phyloP scores from a whole-genome alignment of 2,888 invertebrate species.

The Automeris io region DNA sequence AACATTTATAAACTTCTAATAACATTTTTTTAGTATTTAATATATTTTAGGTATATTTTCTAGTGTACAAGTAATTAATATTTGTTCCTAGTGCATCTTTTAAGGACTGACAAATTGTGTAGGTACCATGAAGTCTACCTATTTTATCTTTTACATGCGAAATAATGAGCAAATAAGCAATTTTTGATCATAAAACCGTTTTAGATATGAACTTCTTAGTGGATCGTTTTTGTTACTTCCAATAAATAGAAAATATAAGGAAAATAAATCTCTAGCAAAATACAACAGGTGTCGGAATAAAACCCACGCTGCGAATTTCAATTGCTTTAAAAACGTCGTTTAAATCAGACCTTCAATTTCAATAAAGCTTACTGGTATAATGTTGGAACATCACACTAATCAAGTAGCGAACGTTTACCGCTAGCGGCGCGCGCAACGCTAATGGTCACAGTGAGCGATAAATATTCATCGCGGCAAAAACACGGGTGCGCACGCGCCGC shows the following conservation, averaged over 20 bases:
- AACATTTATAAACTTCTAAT: too few relatives aligned
- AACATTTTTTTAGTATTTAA: too few relatives aligned
- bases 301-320: slow-evolving; percentile 4
- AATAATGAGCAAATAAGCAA: background rate
- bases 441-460: slow-evolving; percentile 54
- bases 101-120: too few relatives aligned
- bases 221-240: too few relatives aligned
- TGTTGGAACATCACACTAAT: slow-evolving; percentile 8
- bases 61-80: too few relatives aligned
- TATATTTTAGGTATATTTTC: too few relatives aligned
- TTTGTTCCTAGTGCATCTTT: too few relatives aligned
- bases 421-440: slow-evolving; percentile 30
- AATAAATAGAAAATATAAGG: too few relatives aligned
- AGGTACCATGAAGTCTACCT: too few relatives aligned
- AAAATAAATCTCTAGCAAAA: too few relatives aligned
- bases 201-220: too few relatives aligned
- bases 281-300: background rate
- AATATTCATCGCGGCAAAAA: slow-evolving; percentile 75
- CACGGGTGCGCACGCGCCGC: slow-evolving; percentile 60
- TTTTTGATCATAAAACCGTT: background rate
- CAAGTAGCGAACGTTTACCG: slow-evolving; percentile 22
- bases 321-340: slow-evolving; percentile 4
- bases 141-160: background rate
- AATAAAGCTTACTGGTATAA: slow-evolving; percentile 8
- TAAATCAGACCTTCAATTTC: slow-evolving; percentile 8